Evolutionary conservation across 2,888 invertebrate genomes (phyloP).

Genomic region (Meghimatium bilineatum): DNA sequence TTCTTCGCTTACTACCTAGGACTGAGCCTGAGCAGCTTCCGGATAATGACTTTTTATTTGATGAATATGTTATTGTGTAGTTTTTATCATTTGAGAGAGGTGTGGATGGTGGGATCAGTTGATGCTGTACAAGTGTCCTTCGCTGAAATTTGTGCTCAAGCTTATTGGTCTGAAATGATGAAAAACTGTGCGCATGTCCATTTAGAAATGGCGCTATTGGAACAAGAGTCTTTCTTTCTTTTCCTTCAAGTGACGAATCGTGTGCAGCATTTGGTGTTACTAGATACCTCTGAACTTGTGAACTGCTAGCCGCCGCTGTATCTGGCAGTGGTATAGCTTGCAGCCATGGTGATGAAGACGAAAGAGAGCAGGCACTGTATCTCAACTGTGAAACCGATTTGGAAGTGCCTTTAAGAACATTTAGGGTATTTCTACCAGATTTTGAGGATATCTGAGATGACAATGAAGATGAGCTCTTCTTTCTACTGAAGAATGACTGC

Average conservation of each 20-base stretch:
- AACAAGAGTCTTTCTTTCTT: conserved; percentile 42
- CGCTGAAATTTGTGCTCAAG: conserved; percentile 23
- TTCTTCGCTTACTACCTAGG: neutral
- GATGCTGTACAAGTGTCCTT: neutral
- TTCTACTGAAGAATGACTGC: neutral
- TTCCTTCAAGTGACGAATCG: neutral
- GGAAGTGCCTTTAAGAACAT: neutral
- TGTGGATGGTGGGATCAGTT: neutral
- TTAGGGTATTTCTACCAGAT: neutral
- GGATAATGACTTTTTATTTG: neutral
- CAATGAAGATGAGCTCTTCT: conserved; percentile 7
- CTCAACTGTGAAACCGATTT: conserved; percentile 1
- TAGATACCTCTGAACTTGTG: neutral
- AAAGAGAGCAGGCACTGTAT: neutral
- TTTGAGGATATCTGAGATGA: conserved; percentile 3
- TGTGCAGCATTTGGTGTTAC: neutral
- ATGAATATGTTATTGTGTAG: neutral
- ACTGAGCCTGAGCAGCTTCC: neutral
- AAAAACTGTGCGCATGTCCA: conserved; percentile 47
- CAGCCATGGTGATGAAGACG: neutral
- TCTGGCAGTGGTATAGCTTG: neutral
- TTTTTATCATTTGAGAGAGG: neutral
- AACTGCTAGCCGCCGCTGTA: neutral
- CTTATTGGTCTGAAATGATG: conserved; percentile 42
- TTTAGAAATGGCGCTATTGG: conserved; percentile 44